Conservation (phyloP, 2,113 vertebrate species). For the Laticauda laticaudata region DNA sequence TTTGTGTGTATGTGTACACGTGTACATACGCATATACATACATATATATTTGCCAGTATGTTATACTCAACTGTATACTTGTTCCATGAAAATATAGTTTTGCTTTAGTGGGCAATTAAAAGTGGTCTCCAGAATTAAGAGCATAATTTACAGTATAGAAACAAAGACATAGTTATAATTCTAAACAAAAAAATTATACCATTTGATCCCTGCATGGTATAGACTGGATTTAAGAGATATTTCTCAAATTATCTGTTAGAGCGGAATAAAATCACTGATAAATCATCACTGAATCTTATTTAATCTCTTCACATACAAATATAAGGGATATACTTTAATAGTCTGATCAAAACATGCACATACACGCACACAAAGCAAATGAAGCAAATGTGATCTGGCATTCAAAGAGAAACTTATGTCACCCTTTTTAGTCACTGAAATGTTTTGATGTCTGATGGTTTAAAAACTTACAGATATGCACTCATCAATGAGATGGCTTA, state of each 20-base stretch:
- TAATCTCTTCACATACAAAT: constrained; percentile 35
- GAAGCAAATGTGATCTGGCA: constrained; percentile 13
- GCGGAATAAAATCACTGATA: constrained; percentile 18
- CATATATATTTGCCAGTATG: background rate
- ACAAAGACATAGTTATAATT: constrained; percentile 22
- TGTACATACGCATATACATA: background rate
- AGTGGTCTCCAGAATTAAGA: constrained; percentile 20
- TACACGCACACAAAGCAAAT: constrained; percentile 4
- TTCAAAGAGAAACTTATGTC: constrained; percentile 27
- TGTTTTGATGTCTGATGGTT: constrained; percentile 10
- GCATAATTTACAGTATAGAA: background rate
- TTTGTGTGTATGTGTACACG: background rate
- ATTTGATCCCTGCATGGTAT: background rate
- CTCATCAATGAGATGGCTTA: background rate
- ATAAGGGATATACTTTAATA: constrained; percentile 32
- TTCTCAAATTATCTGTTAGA: constrained; percentile 32
- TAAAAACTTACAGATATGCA: constrained; percentile 20
- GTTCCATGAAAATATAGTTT: constrained; percentile 24
- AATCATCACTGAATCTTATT: background rate
- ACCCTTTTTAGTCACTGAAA: constrained; percentile 7
- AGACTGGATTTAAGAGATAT: background rate
- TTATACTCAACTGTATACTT: constrained; percentile 8
- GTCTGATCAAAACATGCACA: background rate
- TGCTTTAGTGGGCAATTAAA: constrained; percentile 27
- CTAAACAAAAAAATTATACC: constrained; percentile 6